phyloP scores from a whole-genome alignment of 35 echinoderm and acorn worm species.

The Ptychodera flava region DNA sequence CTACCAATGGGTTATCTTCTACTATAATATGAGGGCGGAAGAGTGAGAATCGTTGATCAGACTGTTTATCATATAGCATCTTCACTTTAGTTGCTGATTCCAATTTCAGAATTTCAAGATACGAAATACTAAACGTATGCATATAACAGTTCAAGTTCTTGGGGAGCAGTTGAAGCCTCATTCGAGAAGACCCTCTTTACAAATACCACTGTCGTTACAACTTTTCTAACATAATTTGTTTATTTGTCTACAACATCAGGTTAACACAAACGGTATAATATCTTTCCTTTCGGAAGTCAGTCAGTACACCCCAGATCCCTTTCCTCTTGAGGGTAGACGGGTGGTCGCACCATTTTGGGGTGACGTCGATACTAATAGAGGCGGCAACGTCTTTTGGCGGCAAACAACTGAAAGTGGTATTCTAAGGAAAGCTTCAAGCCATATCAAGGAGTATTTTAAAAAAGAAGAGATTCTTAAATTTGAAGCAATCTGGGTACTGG shows the following conservation, averaged over 20 bases:
- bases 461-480: slow-evolving; percentile 43
- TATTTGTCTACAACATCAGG: not conserved
- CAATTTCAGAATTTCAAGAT: not conserved
- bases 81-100: too few species aligned
- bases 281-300: not conserved
- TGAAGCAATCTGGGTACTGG: slow-evolving; percentile 15
- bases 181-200: too few species aligned
- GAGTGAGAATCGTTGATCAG: too few species aligned
- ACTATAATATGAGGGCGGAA: too few species aligned
- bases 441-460: slow-evolving; percentile 39
- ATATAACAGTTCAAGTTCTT: too few species aligned
- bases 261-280: slow-evolving; percentile 21
- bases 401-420: slow-evolving; percentile 9
- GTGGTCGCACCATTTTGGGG: slow-evolving; percentile 30
- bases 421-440: slow-evolving; percentile 15
- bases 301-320: not conserved
- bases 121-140: not conserved
- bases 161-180: too few species aligned
- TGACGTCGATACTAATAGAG: not conserved
- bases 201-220: too few species aligned
- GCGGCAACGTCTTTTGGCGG: slow-evolving; percentile 9
- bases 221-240: not conserved
- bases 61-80: not conserved
- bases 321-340: not conserved
- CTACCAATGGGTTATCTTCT: too few species aligned